Conservation (phyloP, 2,797 vertebrate genomes). For the Neopelma chrysocephalum region DNA sequence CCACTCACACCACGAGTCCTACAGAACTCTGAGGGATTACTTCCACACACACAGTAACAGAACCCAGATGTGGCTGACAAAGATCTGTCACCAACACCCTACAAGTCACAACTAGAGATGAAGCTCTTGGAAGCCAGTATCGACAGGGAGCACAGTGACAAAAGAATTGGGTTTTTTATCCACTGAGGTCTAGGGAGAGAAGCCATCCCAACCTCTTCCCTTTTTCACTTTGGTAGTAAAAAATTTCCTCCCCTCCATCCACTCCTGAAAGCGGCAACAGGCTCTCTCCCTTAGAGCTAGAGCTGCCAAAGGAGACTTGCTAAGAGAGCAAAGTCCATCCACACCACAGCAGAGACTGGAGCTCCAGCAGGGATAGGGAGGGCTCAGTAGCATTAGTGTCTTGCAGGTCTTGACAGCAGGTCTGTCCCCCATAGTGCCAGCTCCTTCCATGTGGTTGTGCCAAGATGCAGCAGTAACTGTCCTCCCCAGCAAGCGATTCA, state of each 20-base stretch:
- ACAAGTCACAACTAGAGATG: background rate
- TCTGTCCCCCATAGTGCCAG: background rate
- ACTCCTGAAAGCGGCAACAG: background rate
- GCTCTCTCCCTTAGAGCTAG: background rate
- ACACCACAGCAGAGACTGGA: background rate
- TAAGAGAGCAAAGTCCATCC: slow-evolving; percentile 1
- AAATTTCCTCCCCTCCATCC: background rate
- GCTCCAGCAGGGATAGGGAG: background rate
- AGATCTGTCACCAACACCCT: background rate
- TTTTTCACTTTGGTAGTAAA: background rate
- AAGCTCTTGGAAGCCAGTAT: background rate
- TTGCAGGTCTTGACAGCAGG: background rate
- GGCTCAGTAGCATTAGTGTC: background rate
- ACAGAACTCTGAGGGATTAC: background rate
- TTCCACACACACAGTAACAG: background rate
- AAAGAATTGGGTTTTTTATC: background rate
- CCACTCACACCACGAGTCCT: background rate
- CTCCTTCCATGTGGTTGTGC: background rate
- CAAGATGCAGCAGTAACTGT: background rate
- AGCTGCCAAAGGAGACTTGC: background rate
- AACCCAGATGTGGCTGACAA: background rate
- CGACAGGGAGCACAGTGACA: slow-evolving; percentile 24
- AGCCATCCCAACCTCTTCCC: background rate
- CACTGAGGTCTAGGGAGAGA: background rate
- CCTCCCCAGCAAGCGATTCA: slow-evolving; percentile 20